Evolutionary conservation across 1,140 invertebrate species (phyloP).

Genomic region (Solen grandis): DNA sequence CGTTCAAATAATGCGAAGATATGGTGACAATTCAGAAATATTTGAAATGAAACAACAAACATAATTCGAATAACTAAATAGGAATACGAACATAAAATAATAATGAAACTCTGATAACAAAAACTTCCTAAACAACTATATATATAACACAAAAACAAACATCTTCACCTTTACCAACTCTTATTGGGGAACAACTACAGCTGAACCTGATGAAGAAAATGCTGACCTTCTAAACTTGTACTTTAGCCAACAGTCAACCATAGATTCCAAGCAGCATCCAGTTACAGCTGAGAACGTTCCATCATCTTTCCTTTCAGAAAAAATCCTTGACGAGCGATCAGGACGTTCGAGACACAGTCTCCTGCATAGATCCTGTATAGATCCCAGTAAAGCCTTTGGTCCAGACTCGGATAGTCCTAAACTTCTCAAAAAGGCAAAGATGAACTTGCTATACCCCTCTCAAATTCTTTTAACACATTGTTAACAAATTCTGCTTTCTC

Average conservation of each 20-base stretch:
- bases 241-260: not conserved
- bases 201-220: constrained; percentile 1
- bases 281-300: not conserved
- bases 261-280: not conserved
- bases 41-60: constrained; percentile 16
- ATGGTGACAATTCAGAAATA: constrained; percentile 13
- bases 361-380: not conserved
- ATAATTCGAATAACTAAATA: not conserved
- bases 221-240: constrained; percentile 5
- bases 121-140: too few relatives aligned
- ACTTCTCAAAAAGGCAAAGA: constrained; percentile 7
- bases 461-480: constrained; percentile 1
- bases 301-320: not conserved
- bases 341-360: constrained; percentile 11
- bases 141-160: not conserved
- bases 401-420: constrained; percentile 15
- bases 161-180: not conserved
- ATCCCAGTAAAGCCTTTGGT: constrained; percentile 3
- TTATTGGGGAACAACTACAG: constrained; percentile 2
- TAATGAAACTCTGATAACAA: not conserved
- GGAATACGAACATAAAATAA: constrained; percentile 7
- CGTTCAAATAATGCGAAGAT: not conserved
- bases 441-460: constrained; percentile 4
- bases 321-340: not conserved
- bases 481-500: constrained; percentile 13